Conservation (phyloP, 1,140 invertebrate genomes). For the Caenorhabditis brenneri region DNA sequence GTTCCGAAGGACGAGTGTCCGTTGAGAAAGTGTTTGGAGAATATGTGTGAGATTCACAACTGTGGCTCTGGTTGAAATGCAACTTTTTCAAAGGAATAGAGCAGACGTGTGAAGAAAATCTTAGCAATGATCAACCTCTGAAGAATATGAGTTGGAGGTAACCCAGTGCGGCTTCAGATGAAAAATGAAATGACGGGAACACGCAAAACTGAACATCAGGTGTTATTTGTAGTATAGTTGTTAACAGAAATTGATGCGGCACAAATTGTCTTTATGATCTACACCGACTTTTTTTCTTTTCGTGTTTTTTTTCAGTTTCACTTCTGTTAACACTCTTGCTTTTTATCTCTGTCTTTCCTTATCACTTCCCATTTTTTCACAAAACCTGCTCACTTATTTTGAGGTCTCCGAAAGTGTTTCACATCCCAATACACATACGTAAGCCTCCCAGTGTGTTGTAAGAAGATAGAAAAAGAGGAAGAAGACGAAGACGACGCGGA, state of each 20-base stretch:
- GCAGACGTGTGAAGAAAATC: background rate
- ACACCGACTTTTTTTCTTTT: background rate
- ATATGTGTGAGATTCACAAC: slow-evolving; percentile 22
- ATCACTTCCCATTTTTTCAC: background rate
- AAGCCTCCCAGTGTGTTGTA: slow-evolving; percentile 31
- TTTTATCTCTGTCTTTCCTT: background rate
- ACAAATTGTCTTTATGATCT: slow-evolving; percentile 2
- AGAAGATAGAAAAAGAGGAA: background rate
- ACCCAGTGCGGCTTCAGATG: background rate
- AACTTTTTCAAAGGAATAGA: background rate
- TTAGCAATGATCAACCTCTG: too few species aligned
- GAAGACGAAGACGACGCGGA: background rate
- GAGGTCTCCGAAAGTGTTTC: slow-evolving; percentile 33
- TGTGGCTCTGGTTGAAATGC: background rate
- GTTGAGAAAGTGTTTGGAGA: background rate
- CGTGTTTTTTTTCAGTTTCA: background rate
- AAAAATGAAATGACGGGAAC: background rate
- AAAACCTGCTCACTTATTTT: slow-evolving; percentile 11
- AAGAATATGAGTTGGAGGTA: too few species aligned
- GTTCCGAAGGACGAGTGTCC: background rate
- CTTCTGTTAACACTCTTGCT: background rate
- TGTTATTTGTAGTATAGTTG: slow-evolving; percentile 18
- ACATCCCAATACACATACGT: background rate
- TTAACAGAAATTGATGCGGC: slow-evolving; percentile 5
- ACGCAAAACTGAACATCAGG: background rate